phyloP scores from a whole-genome alignment of 1,140 invertebrate genomes.

The Hylaeus anthracinus region DNA sequence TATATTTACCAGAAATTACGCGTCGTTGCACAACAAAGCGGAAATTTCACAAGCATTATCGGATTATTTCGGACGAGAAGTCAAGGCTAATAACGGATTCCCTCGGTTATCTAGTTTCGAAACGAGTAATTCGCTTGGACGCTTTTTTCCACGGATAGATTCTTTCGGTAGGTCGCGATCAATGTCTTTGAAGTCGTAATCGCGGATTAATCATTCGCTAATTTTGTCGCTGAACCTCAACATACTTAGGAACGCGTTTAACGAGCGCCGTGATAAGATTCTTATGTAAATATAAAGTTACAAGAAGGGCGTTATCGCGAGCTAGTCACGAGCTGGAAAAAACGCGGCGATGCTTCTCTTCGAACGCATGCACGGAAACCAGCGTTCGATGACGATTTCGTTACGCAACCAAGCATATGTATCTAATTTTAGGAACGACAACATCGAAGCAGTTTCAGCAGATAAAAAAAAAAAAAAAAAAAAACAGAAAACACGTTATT shows the following conservation, averaged over 20 bases:
- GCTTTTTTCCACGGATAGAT: background rate
- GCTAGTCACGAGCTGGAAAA: constrained; percentile 20
- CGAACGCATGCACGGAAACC: constrained; percentile 3
- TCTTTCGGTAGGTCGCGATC: background rate
- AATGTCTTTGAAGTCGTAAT: constrained; percentile 5
- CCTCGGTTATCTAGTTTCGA: background rate
- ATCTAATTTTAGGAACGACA: constrained; percentile 16
- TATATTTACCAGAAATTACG: background rate
- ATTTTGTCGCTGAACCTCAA: constrained; percentile 45
- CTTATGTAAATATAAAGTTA: constrained; percentile 58
- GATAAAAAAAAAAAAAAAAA: too few relatives aligned
- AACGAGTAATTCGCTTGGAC: background rate
- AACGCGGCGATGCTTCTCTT: constrained; percentile 7
- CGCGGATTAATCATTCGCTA: constrained; percentile 54
- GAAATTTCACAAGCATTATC: constrained; percentile 50
- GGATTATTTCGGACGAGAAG: background rate
- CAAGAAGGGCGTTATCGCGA: constrained; percentile 46
- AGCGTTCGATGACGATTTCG: constrained; percentile 7
- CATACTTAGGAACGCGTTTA: constrained; percentile 20
- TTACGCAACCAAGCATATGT: constrained; percentile 42
- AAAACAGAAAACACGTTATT: too few relatives aligned
- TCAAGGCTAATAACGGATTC: constrained; percentile 40
- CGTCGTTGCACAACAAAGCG: constrained; percentile 6
- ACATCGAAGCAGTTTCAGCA: constrained; percentile 9
- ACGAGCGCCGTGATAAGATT: constrained; percentile 54